phyloP scores from a whole-genome alignment of 2,888 invertebrate genomes.

The Lasioglossum vierecki region DNA sequence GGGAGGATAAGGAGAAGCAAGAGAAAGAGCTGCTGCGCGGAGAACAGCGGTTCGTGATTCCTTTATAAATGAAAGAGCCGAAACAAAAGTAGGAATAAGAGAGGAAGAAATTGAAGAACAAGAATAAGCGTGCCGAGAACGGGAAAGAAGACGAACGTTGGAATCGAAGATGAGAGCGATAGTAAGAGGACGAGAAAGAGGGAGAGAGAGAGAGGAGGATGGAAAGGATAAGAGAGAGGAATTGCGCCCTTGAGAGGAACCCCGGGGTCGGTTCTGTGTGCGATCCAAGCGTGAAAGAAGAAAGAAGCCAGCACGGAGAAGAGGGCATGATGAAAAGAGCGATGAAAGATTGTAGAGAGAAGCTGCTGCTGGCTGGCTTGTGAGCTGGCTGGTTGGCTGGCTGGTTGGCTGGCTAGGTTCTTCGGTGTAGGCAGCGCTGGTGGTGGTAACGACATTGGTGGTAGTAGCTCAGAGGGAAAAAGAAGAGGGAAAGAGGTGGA shows the following conservation, averaged over 20 bases:
- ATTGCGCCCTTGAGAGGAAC: slow-evolving; percentile 67
- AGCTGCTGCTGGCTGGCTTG: slow-evolving; percentile 51
- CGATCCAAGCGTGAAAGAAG: slow-evolving; percentile 73
- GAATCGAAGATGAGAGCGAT: slow-evolving; percentile 14
- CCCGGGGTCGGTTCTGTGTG: slow-evolving; percentile 66
- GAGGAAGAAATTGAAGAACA: slow-evolving; percentile 27
- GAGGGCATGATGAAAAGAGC: slow-evolving; percentile 74
- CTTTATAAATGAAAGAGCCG: slow-evolving; percentile 33
- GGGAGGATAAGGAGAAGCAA: background rate
- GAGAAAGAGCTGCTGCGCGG: background rate
- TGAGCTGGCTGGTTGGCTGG: slow-evolving; percentile 44
- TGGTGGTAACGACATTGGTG: slow-evolving; percentile 56
- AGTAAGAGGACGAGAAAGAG: slow-evolving; percentile 3
- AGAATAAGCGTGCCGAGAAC: background rate
- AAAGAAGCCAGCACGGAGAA: slow-evolving; percentile 69
- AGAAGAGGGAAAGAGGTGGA: slow-evolving; percentile 67
- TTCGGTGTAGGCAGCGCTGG: slow-evolving; percentile 33
- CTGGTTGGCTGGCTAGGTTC: slow-evolving; percentile 50
- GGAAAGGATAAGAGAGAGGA: slow-evolving; percentile 15
- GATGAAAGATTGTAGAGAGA: slow-evolving; percentile 68
- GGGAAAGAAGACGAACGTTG: slow-evolving; percentile 1
- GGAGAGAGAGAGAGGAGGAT: background rate
- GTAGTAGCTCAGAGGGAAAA: slow-evolving; percentile 69
- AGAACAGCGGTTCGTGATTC: slow-evolving; percentile 39
- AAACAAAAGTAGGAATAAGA: slow-evolving; percentile 18